phyloP scores from a whole-genome alignment of 2,888 invertebrate species.

The Eristalis intricaria region DNA sequence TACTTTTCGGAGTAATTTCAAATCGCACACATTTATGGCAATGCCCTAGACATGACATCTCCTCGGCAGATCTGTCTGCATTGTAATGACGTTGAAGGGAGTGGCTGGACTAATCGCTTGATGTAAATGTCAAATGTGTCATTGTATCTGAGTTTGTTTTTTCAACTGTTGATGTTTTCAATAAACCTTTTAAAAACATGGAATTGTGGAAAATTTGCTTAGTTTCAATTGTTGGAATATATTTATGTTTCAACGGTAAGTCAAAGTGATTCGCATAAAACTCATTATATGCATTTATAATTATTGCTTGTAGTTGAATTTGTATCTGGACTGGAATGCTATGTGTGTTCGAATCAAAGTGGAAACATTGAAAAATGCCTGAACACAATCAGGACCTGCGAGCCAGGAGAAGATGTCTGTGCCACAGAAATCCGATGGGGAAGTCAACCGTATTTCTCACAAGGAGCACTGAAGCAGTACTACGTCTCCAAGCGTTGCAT shows the following conservation, averaged over 20 bases:
- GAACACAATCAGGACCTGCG: conserved; percentile 95
- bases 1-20: no score
- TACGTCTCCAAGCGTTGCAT: conserved; percentile 96
- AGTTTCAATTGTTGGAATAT: conserved; percentile 75
- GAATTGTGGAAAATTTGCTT: conserved; percentile 76
- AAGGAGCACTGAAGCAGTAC: conserved; percentile 95
- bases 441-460: conserved; percentile 95
- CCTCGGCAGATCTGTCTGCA: background rate
- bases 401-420: conserved; percentile 86
- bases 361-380: conserved; percentile 95
- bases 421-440: conserved; percentile 96
- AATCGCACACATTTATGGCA: background rate
- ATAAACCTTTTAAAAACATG: conserved; percentile 23
- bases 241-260: conserved; percentile 77
- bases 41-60: background rate
- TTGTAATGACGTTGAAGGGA: conserved; percentile 36
- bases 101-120: conserved; percentile 60
- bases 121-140: conserved; percentile 52
- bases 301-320: conserved; percentile 74
- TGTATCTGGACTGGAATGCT: conserved; percentile 90
- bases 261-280: background rate
- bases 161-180: background rate
- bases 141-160: conserved; percentile 13
- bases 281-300: background rate
- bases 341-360: conserved; percentile 96